Base-by-base conservation (phyloP, 2,113 vertebrate species). In the Rutilus rutilus region DNA sequence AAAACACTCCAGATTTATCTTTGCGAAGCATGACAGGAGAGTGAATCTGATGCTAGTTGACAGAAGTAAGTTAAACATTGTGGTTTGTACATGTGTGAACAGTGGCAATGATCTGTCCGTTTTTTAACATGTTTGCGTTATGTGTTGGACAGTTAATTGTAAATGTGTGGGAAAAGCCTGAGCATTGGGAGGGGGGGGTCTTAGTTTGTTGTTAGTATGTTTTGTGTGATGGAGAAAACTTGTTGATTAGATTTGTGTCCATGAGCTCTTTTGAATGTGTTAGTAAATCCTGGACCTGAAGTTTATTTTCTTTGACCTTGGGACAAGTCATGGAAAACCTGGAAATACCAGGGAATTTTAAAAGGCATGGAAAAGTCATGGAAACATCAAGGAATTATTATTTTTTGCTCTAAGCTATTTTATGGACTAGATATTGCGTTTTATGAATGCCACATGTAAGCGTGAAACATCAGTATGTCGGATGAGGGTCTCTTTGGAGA, bases 1-100 rank as follows among this genome's bases (percentile, higher is more conserved):
- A 54, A 77, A 62, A 64, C 78, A 80, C 36, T 78, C 76, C 76
- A 25, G 78, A 14, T 64, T 25, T 47, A 81, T 45, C 15, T 47
- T 47, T 25, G n/a, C 59, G 6, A 81, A 81, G 36, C 78, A 47
- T 81, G 78, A 65, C 14, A 64, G 59, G 14, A 30, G 7, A 19
- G 39, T 80, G n/a, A 27, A 11, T 80, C 39, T 42, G 36, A 73
- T 21, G 39, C 39, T 73, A 45, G 23, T 47, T 47, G 71, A 74
- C 23, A 25, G 33, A 74, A 47, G 36, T 17, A 17, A 17, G 74
- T 52, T 30, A 27, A n/a, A 47, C 36, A 27, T 36, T 78, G 30
- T 2, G 33, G 57, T 79, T 79, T 79, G 57, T 79, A 45, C 78
- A 25, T 42, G n/a, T 62, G 36, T 21, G 47, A 64, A 80, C 39